These are phyloP conservation scores for Meleagris gallopavo DNA, from an alignment of 2,113 vertebrate genomes.

Conservation along the genomic window DNA sequence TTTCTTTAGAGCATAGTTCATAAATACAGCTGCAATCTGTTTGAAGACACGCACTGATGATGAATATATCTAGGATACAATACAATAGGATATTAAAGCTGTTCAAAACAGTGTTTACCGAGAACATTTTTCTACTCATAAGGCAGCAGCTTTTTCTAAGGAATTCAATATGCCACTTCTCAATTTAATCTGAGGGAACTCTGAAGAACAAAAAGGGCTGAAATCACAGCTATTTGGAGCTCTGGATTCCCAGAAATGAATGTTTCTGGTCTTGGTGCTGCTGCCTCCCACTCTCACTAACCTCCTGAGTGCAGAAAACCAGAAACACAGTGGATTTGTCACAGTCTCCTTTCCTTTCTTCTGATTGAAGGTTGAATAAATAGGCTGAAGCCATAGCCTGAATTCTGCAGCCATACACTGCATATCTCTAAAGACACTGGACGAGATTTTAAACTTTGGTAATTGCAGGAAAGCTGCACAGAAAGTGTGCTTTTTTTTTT, in stretches of 20 bases:
- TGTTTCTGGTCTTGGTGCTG: neutral
- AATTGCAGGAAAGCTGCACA: neutral
- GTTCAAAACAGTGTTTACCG: neutral
- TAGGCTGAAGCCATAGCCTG: neutral
- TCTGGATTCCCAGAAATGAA: neutral
- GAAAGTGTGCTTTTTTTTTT: neutral
- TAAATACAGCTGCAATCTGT: neutral
- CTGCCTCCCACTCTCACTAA: neutral
- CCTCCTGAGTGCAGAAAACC: neutral
- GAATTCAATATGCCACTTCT: neutral
- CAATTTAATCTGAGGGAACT: neutral
- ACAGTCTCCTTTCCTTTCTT: neutral
- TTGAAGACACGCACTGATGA: neutral
- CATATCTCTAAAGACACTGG: neutral
- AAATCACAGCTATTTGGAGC: conserved; percentile 3
- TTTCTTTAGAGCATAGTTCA: neutral
- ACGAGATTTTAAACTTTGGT: neutral
- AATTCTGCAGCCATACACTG: neutral
- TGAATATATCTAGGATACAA: neutral
- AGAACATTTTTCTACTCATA: neutral
- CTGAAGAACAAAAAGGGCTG: neutral
- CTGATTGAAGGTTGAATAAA: neutral
- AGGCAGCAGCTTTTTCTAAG: neutral
- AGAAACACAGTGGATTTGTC: neutral
- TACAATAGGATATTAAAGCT: neutral